These are phyloP conservation scores for Stichodactyla mertensii DNA, from an alignment of 64 coral and sea anemone genomes.

Conservation along the genomic window DNA sequence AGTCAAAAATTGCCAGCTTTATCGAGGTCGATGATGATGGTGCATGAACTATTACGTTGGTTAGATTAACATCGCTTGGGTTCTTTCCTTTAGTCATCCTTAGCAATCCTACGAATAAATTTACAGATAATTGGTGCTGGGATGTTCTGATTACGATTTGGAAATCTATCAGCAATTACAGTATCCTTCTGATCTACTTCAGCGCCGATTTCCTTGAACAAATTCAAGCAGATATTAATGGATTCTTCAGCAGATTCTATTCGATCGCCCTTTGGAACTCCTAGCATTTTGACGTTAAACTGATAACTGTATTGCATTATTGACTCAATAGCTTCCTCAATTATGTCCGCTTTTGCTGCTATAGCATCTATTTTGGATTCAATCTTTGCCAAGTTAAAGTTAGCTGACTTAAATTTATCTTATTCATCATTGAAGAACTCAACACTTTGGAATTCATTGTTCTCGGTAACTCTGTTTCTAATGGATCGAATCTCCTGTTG, in stretches of 20 bases:
- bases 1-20: slow-evolving; percentile 1
- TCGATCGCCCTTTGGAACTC: neutral
- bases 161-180: slow-evolving; percentile 17
- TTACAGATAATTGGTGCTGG: slow-evolving; percentile 26
- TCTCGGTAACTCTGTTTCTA: neutral
- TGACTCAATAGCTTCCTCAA: neutral
- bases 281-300: slow-evolving; percentile 6
- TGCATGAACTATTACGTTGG: neutral
- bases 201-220: neutral
- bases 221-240: neutral
- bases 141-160: neutral
- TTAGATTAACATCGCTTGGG: neutral
- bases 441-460: neutral
- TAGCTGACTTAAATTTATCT: neutral
- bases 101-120: neutral
- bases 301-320: slow-evolving; percentile 9
- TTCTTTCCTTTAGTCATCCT: neutral
- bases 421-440: neutral
- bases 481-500: neutral
- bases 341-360: neutral
- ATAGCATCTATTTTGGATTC: neutral
- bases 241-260: slow-evolving; percentile 23
- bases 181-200: slow-evolving; percentile 24
- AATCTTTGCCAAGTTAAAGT: neutral
- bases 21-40: no score